Evolutionary conservation across 2,888 invertebrate species (phyloP), one percentile per base, ranked within the genome.

Genomic region (Conistra vaccinii): DNA sequence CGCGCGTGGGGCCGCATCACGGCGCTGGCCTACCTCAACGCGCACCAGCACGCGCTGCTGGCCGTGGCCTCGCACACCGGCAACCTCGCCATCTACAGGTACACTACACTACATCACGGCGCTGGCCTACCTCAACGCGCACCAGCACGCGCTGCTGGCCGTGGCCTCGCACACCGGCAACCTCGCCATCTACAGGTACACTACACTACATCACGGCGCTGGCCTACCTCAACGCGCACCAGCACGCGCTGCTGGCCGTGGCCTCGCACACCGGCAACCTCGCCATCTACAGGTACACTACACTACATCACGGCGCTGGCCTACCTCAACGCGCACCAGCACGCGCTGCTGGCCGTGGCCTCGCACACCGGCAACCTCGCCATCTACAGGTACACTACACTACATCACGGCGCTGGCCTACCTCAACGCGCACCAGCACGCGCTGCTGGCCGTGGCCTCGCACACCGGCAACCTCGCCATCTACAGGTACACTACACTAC

Each of bases 181-280:
- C 76, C 96, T 98, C 42, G 97, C 98, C 90, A 92, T 99, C 39
- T 98, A 57, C 57, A n/a, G n/a, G 32, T 32, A 32, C 3, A 4
- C n/a, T 32, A 32, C 32, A 32, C 32, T 32, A 32, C 84, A 98
- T 99, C 73, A 98, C 98, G 10, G 97, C 98, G 71, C 96, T 99
- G 78, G 98, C 99, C 89, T 98, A 98, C 96, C 95, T 99, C 57
- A 99, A 99, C 95, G 97, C 98, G 66, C 99, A 99, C 92, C 98
- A 98, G 90, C 97, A 97, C 68, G 97, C 98, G 35, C 96, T 99
- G 87, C 95, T 98, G 65, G 97, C 98, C 96, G 97, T 97, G 62
- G 98, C 98, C 42, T 97, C 98, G 69, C 98, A 98, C 93, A 98
- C 98, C 91, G 99, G 99, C 55, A 97, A 98, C 76, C 96, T 98